Evolutionary conservation across 2,113 vertebrate species (phyloP).

Genomic region (Artemisiospiza belli): DNA sequence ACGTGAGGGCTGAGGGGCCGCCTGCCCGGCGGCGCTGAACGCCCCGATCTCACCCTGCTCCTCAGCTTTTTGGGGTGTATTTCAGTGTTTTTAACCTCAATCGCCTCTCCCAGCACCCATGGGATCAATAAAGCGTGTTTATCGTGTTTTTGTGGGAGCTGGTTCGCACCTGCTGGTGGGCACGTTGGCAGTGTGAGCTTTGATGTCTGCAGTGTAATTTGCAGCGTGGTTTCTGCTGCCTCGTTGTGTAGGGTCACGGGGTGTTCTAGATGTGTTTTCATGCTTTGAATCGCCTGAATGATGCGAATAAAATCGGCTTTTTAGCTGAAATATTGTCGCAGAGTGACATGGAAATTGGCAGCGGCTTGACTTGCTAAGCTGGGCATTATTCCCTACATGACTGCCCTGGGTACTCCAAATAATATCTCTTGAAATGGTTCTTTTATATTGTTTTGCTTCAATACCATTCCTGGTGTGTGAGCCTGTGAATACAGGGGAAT

Average conservation of each 20-base stretch:
- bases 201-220: not conserved
- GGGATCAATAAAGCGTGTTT: not conserved
- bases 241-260: not conserved
- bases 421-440: not conserved
- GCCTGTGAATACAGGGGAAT: not conserved
- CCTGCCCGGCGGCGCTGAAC: too few species aligned
- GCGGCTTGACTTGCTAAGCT: not conserved
- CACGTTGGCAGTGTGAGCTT: not conserved
- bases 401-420: not conserved
- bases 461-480: not conserved
- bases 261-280: not conserved
- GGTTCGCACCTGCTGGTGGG: not conserved
- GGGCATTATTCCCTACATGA: rapidly evolving
- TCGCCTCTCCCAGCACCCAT: too few species aligned
- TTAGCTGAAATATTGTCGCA: not conserved
- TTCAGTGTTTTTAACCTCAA: rapidly evolving
- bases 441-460: not conserved
- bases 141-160: not conserved
- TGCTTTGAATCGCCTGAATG: not conserved
- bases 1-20: not conserved
- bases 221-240: not conserved
- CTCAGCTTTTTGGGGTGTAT: rapidly evolving
- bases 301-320: not conserved
- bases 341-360: not conserved
- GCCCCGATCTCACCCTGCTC: rapidly evolving